Conservation (phyloP, 2,888 invertebrate genomes). For the Metacarcinus magister region DNA sequence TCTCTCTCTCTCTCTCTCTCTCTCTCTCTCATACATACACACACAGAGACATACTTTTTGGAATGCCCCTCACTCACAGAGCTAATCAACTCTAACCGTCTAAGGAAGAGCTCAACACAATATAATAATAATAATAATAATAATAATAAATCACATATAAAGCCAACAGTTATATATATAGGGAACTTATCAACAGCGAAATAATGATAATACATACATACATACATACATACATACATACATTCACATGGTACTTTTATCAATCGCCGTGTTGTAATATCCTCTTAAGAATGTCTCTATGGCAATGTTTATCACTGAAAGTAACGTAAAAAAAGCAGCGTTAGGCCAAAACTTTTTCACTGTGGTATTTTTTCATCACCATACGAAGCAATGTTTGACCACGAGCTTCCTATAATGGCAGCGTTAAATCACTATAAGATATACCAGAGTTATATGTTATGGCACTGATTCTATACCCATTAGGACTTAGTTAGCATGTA, state of each 20-base stretch:
- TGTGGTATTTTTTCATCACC: not conserved
- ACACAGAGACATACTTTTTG: not conserved
- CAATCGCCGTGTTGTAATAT: too few species aligned
- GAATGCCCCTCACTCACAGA: not conserved
- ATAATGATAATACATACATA: not conserved
- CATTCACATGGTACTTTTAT: too few species aligned
- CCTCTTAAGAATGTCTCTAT: too few species aligned
- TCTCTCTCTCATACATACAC: not conserved
- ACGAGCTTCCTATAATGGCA: not conserved
- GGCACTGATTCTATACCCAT: too few species aligned
- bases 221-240: not conserved
- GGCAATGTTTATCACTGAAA: too few species aligned
- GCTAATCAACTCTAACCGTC: not conserved
- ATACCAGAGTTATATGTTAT: too few species aligned
- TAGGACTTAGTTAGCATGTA: too few species aligned
- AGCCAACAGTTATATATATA: not conserved
- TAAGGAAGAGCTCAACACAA: not conserved
- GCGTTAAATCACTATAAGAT: too few species aligned
- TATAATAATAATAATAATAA: conserved; percentile 11
- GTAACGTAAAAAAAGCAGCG: too few species aligned
- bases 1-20: conserved; percentile 10
- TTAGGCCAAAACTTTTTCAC: not conserved
- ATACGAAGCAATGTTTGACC: not conserved
- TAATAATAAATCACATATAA: conserved; percentile 37
- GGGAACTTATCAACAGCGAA: not conserved